phyloP scores from a whole-genome alignment of 2,113 vertebrate species.

The Arenaria interpres region DNA sequence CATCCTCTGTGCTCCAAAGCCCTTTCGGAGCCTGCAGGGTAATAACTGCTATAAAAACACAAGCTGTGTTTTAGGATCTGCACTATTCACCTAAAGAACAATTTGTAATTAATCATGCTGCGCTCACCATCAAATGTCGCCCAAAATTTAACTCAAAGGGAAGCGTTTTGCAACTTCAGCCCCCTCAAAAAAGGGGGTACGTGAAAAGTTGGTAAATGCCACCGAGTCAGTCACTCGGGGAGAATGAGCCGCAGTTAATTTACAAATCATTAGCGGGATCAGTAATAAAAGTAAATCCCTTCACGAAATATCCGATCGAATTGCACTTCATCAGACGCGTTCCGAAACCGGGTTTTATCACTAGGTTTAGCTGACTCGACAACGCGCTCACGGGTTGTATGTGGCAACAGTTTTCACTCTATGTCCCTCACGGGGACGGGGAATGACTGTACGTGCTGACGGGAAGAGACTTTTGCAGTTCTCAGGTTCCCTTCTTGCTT shows the following conservation, averaged over 20 bases:
- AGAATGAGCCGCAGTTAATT: background rate
- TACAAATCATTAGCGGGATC: constrained; percentile 26
- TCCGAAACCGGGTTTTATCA: constrained; percentile 13
- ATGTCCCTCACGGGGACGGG: background rate
- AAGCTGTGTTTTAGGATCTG: constrained; percentile 44
- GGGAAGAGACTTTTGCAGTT: background rate
- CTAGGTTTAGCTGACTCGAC: constrained; percentile 25
- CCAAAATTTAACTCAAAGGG: background rate
- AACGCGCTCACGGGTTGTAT: background rate
- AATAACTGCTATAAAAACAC: constrained; percentile 63
- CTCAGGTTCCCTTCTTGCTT: background rate
- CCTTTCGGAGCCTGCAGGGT: constrained; percentile 25
- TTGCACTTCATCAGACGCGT: background rate
- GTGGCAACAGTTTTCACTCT: background rate
- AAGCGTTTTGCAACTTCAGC: background rate
- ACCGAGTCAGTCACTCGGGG: background rate
- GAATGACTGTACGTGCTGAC: background rate
- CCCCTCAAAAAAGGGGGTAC: background rate
- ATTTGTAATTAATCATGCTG: constrained; percentile 49
- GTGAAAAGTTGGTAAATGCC: constrained; percentile 27
- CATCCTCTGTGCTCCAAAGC: constrained; percentile 18
- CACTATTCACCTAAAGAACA: constrained; percentile 61
- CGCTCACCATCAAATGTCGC: background rate
- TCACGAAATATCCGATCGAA: constrained; percentile 47
- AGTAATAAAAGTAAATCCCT: background rate